phyloP scores from a whole-genome alignment of 2,888 invertebrate genomes.

The Cynaeus angustus region DNA sequence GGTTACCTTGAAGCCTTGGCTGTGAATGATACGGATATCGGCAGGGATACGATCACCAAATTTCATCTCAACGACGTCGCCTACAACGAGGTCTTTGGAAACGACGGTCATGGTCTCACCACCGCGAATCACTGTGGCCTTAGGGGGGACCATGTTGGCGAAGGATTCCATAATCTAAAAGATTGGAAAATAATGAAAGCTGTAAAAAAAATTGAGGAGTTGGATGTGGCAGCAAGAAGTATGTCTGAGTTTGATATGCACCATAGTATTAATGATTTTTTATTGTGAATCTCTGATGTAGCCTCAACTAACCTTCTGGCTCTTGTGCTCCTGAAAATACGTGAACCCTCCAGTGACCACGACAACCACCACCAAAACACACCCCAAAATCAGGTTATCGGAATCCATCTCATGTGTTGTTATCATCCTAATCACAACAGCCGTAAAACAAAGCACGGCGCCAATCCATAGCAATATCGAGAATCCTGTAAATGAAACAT shows the following conservation, averaged over 20 bases:
- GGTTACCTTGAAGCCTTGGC: slow-evolving; percentile 67
- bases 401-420: slow-evolving; percentile 59
- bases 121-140: slow-evolving; percentile 82
- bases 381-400: slow-evolving; percentile 79
- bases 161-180: slow-evolving; percentile 88
- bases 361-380: slow-evolving; percentile 79
- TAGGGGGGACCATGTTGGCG: slow-evolving; percentile 86
- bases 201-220: background rate
- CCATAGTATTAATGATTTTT: no score
- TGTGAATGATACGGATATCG: slow-evolving; percentile 84
- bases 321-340: slow-evolving; percentile 81
- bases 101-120: slow-evolving; percentile 77
- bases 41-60: slow-evolving; percentile 94
- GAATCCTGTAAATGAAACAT: slow-evolving; percentile 76
- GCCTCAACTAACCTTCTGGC: slow-evolving; percentile 73
- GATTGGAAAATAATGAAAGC: no score
- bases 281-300: no score
- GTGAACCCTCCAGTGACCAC: slow-evolving; percentile 83
- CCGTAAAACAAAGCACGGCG: slow-evolving; percentile 80
- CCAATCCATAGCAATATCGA: slow-evolving; percentile 87
- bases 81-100: slow-evolving; percentile 82
- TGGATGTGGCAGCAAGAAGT: no score
- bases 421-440: slow-evolving; percentile 71
- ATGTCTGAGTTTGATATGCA: no score
- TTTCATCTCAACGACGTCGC: slow-evolving; percentile 89